Evolutionary conservation across 2,113 vertebrate genomes (phyloP).

Genomic region (Stigmatopora argus): DNA sequence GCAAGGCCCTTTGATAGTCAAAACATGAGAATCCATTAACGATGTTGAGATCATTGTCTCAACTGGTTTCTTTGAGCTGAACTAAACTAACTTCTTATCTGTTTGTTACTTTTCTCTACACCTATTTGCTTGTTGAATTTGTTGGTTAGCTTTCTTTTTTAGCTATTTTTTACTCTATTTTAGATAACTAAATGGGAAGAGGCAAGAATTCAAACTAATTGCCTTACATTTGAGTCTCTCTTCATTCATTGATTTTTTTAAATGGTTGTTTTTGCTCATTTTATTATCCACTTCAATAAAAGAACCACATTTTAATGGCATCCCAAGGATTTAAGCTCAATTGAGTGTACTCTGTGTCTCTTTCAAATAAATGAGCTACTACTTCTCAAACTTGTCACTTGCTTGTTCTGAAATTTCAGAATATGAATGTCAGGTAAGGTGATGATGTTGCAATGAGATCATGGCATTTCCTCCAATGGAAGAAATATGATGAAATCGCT

Average conservation of each 20-base stretch:
- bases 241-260: not conserved
- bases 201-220: not conserved
- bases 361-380: not conserved
- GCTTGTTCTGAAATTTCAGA: not conserved
- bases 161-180: not conserved
- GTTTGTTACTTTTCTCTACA: not conserved
- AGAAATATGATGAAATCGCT: not conserved
- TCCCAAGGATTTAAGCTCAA: not conserved
- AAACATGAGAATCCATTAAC: not conserved
- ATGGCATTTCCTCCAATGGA: not conserved
- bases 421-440: not conserved
- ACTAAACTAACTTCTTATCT: not conserved
- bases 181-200: not conserved
- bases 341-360: not conserved
- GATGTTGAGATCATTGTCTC: not conserved
- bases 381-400: not conserved
- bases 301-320: not conserved
- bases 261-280: not conserved
- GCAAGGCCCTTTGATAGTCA: not conserved
- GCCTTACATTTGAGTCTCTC: not conserved
- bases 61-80: not conserved
- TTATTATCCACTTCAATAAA: not conserved
- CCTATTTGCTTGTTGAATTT: not conserved
- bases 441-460: not conserved
- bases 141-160: not conserved